Percentiles rank a stretch among this genome's conserved stretches.
Evolutionary conservation across 2,113 vertebrate genomes (phyloP).

Genomic region (Zootoca vivipara): DNA sequence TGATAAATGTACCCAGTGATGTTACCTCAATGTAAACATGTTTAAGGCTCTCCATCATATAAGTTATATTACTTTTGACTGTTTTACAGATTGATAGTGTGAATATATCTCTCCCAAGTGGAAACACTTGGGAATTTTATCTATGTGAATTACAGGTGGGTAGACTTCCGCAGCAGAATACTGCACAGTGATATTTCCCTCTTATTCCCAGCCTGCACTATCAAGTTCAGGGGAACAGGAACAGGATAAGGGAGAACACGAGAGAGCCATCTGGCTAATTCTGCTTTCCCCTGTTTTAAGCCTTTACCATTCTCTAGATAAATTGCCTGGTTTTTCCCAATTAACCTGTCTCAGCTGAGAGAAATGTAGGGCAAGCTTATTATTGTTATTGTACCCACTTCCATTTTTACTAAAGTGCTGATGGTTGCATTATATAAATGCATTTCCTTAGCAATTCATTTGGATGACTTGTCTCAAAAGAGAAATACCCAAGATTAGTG

Average conservation of each 20-base stretch:
- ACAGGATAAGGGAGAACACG: neutral
- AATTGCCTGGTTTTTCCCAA: neutral
- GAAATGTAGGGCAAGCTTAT: constrained; percentile 3
- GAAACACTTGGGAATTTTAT: neutral
- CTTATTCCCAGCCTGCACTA: neutral
- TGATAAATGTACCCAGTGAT: neutral
- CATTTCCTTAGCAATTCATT: neutral
- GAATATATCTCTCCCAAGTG: neutral
- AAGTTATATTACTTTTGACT: neutral
- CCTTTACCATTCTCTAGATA: neutral
- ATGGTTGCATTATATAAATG: neutral
- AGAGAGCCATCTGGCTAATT: neutral
- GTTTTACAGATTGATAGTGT: neutral
- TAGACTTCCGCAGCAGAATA: neutral
- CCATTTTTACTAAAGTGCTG: neutral
- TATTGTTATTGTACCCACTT: neutral
- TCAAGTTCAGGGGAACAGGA: neutral
- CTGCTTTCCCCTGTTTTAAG: neutral
- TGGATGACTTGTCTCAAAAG: neutral
- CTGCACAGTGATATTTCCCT: neutral
- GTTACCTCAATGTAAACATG: neutral
- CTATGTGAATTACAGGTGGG: neutral
- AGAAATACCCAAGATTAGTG: neutral
- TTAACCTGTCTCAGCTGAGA: neutral
- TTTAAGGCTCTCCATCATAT: neutral